These are phyloP conservation scores for Acanthosoma haemorrhoidale DNA, from an alignment of 2,888 invertebrate genomes.

Conservation along the genomic window DNA sequence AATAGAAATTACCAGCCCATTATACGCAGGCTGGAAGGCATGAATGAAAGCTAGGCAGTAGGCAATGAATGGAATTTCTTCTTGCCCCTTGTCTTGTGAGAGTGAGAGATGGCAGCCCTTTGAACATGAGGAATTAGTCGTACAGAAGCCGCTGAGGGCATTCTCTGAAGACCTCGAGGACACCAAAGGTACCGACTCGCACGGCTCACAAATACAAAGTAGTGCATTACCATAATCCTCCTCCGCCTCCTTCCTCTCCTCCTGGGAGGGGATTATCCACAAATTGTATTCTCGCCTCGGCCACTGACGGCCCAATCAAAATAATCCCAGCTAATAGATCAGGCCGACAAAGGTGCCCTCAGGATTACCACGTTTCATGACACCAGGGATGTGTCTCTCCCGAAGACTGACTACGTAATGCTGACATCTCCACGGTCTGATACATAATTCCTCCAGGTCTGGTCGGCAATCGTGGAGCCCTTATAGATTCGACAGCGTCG, in stretches of 20 bases:
- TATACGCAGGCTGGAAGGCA: neutral
- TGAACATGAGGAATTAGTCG: neutral
- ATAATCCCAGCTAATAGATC: constrained; percentile 19
- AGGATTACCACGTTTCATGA: neutral
- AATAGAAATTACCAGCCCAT: neutral
- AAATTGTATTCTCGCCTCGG: neutral
- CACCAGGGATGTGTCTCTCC: too few species aligned
- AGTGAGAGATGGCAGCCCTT: constrained; percentile 2
- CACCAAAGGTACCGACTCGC: neutral
- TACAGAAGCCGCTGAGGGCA: neutral
- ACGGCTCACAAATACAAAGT: neutral
- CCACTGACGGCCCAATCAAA: constrained; percentile 23
- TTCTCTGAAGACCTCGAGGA: neutral
- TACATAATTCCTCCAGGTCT: too few species aligned
- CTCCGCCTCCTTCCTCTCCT: too few species aligned
- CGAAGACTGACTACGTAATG: too few species aligned
- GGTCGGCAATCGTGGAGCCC: too few species aligned
- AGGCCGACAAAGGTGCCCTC: neutral
- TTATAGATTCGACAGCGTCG: too few species aligned
- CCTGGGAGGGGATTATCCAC: neutral
- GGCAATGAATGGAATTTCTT: neutral
- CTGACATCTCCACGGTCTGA: too few species aligned
- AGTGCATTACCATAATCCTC: constrained; percentile 4
- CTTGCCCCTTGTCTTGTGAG: neutral
- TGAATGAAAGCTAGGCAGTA: neutral